Evolutionary conservation across 2,888 invertebrate species (phyloP), one percentile per base, ranked within the genome.

Genomic region (Caenorhabditis becei): DNA sequence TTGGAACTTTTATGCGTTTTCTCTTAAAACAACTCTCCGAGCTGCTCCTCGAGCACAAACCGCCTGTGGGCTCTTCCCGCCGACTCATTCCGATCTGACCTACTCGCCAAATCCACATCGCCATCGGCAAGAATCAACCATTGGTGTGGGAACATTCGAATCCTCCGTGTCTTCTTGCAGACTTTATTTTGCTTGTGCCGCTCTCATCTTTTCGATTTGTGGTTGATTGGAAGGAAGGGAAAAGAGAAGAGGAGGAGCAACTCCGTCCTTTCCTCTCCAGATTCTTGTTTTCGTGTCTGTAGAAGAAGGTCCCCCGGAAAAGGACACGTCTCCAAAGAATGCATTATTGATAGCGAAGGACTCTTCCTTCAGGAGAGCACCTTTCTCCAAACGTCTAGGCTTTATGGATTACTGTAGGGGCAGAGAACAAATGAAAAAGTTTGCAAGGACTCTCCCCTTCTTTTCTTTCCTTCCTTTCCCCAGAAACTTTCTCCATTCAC

Each of bases 101-200:
- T 56, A n/a, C 32, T 26, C 16, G 11, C 18, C 32, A 28, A 18
- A 32, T 44, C 41, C 20, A 28, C 18, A 37, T n/a, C 37, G 53
- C 51, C 65, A 35, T 14, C 11, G 65, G 53, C 53, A 11, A 51
- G 35, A 51, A n/a, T 23, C 65, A 65, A 53, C 23, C 35, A 24
- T 65, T 65, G 53, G 37, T 65, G 51, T 51, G 51, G 65, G 65
- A 53, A 49, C 49, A 20, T 49, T n/a, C 18, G 16, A 63, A 63
- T 63, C 62, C 16, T 11, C 16, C n/a, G n/a, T n/a, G n/a, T 59
- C 59, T 59, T 59, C 28, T 23, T 49, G 14, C 49, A 49, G n/a
- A 41, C 8, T 41, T 41, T 3, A 14, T 41, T 41, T 14, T 16
- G 41, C 41, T 5, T 14, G 16, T 41, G 2, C 41, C 3, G 14